phyloP scores from a whole-genome alignment of 2,888 invertebrate genomes.

The Noctua comes region DNA sequence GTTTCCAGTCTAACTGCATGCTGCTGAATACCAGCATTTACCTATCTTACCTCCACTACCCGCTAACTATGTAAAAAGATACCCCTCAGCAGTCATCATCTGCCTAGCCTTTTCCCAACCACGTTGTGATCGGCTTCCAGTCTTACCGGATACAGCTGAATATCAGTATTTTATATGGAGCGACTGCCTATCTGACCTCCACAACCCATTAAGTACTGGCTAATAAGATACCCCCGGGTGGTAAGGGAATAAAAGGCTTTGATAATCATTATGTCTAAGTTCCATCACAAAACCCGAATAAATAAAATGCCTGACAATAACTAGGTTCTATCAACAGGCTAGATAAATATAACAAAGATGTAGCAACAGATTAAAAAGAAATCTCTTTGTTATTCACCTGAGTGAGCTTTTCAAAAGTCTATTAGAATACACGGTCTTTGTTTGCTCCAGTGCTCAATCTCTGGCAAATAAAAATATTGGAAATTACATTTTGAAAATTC shows the following conservation, averaged over 20 bases:
- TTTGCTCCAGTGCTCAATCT: conserved; percentile 29
- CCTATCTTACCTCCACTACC: too few relatives aligned
- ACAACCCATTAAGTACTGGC: not conserved
- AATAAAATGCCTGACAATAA: not conserved
- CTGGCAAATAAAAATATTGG: conserved; percentile 41
- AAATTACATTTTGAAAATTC: conserved; percentile 53
- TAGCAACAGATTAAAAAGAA: conserved; percentile 27
- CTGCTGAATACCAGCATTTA: not conserved
- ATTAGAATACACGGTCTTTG: conserved; percentile 18
- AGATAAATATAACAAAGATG: conserved; percentile 22
- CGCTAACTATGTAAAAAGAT: too few relatives aligned
- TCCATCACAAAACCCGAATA: not conserved
- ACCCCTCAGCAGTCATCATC: not conserved
- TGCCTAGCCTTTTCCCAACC: not conserved
- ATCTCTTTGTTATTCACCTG: conserved; percentile 26
- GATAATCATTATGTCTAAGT: not conserved
- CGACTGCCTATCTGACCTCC: not conserved
- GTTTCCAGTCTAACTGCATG: not conserved
- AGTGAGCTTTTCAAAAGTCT: conserved; percentile 20
- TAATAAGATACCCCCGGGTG: not conserved
- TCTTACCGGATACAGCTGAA: not conserved
- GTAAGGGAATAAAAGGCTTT: not conserved
- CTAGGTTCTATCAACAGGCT: conserved; percentile 31
- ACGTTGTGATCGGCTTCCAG: not conserved
- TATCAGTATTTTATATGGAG: not conserved